These are phyloP conservation scores for Venusia cambrica DNA, from an alignment of 2,888 invertebrate species.

Conservation along the genomic window DNA sequence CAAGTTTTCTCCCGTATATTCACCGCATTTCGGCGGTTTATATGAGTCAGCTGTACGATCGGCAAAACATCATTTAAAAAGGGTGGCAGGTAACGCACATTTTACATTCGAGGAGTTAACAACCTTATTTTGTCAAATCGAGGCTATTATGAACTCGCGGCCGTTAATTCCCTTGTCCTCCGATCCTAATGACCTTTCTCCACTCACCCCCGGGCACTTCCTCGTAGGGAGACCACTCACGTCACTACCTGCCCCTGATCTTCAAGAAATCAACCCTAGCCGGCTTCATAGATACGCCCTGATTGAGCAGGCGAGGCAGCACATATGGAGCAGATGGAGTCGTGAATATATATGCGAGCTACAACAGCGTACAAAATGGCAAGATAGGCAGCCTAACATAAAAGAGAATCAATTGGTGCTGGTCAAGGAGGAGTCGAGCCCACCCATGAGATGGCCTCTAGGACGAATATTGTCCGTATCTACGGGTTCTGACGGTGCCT, in stretches of 20 bases:
- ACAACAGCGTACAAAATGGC: conserved; percentile 36
- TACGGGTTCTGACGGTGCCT: conserved; percentile 6
- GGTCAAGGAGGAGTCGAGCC: conserved; percentile 7
- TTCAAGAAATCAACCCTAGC: conserved; percentile 4
- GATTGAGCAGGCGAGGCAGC: conserved; percentile 26
- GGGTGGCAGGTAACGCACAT: too few species aligned
- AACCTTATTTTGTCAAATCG: conserved; percentile 8
- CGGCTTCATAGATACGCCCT: conserved; percentile 17
- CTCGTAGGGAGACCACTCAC: conserved; percentile 19
- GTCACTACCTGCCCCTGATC: conserved; percentile 12
- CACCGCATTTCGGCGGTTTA: background rate
- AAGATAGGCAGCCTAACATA: background rate
- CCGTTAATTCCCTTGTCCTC: conserved; percentile 1
- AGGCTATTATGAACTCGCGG: conserved; percentile 4
- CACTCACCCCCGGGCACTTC: conserved; percentile 10
- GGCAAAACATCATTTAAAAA: too few species aligned
- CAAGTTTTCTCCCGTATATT: too few species aligned
- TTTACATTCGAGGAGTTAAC: conserved; percentile 11
- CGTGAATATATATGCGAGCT: conserved; percentile 29
- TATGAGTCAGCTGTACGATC: conserved; percentile 3
- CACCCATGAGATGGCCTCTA: conserved; percentile 15
- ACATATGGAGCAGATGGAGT: conserved; percentile 30
- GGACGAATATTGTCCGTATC: conserved; percentile 6
- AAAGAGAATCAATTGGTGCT: conserved; percentile 10
- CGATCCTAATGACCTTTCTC: conserved; percentile 17